Evolutionary conservation across 2,113 vertebrate species (phyloP).

Genomic region (Heterocephalus glaber): DNA sequence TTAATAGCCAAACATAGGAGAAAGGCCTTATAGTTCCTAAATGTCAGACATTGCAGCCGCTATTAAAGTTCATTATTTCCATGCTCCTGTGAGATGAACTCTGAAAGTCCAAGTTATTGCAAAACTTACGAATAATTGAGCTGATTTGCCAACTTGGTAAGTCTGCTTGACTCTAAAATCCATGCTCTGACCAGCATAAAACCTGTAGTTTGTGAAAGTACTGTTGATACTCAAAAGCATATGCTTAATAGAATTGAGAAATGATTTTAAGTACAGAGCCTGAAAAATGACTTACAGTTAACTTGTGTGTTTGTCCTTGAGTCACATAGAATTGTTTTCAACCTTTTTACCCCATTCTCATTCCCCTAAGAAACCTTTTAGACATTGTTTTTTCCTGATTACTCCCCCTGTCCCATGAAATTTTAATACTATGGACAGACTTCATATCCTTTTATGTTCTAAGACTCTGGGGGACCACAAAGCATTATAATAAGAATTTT

Average conservation of each 20-base stretch:
- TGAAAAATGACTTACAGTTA: slow-evolving; percentile 20
- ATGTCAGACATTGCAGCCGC: neutral
- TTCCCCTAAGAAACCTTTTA: neutral
- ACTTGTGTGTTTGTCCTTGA: neutral
- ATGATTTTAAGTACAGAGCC: neutral
- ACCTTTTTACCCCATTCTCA: neutral
- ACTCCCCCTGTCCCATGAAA: neutral
- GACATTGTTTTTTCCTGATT: neutral
- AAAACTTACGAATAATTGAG: slow-evolving; percentile 13
- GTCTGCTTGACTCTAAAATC: neutral
- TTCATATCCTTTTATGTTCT: neutral
- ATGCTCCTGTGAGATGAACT: neutral
- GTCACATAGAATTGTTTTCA: neutral
- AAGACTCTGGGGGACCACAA: neutral
- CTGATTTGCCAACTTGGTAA: slow-evolving; percentile 11
- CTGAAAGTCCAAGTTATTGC: neutral
- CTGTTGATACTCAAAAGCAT: neutral
- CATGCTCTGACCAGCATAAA: neutral
- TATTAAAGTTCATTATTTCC: neutral
- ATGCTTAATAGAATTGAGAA: slow-evolving; percentile 4
- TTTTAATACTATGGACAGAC: neutral
- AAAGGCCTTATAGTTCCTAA: neutral
- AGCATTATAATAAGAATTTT: neutral
- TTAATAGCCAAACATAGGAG: neutral
- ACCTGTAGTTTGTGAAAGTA: neutral